Base-by-base conservation (phyloP, 2,888 invertebrate genomes). In the Cheilosia vulpina region DNA sequence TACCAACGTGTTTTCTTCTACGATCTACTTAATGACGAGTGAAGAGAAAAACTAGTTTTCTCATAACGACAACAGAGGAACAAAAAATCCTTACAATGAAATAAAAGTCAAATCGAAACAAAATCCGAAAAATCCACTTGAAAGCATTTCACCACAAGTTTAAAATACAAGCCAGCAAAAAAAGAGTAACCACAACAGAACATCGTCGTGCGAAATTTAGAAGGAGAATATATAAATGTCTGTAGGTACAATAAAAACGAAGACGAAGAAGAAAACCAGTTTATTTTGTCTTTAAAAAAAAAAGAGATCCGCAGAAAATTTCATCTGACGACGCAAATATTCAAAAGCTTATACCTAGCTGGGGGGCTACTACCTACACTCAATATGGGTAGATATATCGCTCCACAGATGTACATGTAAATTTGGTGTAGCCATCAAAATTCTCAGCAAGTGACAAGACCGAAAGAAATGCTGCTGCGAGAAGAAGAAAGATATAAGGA, bases 81-180 rank as follows among this genome's bases (percentile, higher is more conserved):
- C 13, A 38, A 38, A 38, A 38, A 38, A 38, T 38, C 38, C 38
- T 38, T 38, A 38, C 38, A 38, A 11, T 38, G 38, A 1, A 13
- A 38, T 38, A 13, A 38, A 13, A 13, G 4, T 13, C 13, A 38
- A 45, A 45, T 47, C n/a, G 45, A 15, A 66, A 47, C n/a, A 38
- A 38, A 38, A 38, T 38, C 13, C 38, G 13, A 38, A 24, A 63
- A 58, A 71, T 53, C 52, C 58, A 76, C 52, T 82, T 72, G 77
- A 82, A 82, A 82, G 82, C 82, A 82, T 82, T 82, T 82, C 82
- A 82, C 82, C 81, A 53, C 50, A 60, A 66, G 31, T 79, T 38
- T 19, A 13, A 47, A 57, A 57, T 17, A 43, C 50, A 45, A 31
- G 27, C 27, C 17, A 19, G 13, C 17, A 27, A 17, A 31, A 31